phyloP scores from a whole-genome alignment of 2,888 invertebrate species.

The Luffia ferchaultella region DNA sequence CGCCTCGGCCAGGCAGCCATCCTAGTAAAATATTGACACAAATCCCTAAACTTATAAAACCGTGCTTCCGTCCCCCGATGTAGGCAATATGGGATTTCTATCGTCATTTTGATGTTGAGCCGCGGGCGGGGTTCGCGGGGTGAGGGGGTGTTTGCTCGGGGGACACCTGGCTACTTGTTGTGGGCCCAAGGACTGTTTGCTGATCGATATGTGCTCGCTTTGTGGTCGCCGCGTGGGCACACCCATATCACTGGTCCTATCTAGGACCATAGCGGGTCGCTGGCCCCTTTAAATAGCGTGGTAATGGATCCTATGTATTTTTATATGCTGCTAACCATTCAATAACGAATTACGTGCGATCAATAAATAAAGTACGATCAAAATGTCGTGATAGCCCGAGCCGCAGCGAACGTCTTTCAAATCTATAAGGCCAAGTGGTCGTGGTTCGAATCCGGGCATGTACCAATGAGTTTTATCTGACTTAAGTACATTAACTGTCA shows the following conservation, averaged over 20 bases:
- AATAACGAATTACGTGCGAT: too few species aligned
- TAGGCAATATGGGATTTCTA: conserved; percentile 63
- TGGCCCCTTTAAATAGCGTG: too few species aligned
- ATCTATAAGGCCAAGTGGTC: too few species aligned
- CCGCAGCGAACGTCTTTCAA: too few species aligned
- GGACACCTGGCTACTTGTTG: conserved; percentile 52
- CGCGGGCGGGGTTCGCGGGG: conserved; percentile 28
- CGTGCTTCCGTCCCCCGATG: conserved; percentile 55
- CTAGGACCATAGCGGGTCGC: not conserved
- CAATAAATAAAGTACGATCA: too few species aligned
- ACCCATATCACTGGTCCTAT: not conserved
- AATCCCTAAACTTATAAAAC: conserved; percentile 67
- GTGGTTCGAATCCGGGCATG: too few species aligned
- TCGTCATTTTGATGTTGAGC: conserved; percentile 57
- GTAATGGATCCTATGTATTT: too few species aligned
- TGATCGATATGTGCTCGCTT: conserved; percentile 36
- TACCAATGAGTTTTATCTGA: too few species aligned
- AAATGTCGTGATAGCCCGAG: too few species aligned
- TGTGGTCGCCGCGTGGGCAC: conserved; percentile 9
- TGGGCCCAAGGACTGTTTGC: conserved; percentile 32
- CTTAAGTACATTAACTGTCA: too few species aligned
- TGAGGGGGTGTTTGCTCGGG: conserved; percentile 37
- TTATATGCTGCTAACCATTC: too few species aligned
- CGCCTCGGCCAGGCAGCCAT: conserved; percentile 26
- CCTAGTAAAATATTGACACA: conserved; percentile 67